Evolutionary conservation across 1,140 invertebrate species (phyloP).

Genomic region (Zophobas atratus): DNA sequence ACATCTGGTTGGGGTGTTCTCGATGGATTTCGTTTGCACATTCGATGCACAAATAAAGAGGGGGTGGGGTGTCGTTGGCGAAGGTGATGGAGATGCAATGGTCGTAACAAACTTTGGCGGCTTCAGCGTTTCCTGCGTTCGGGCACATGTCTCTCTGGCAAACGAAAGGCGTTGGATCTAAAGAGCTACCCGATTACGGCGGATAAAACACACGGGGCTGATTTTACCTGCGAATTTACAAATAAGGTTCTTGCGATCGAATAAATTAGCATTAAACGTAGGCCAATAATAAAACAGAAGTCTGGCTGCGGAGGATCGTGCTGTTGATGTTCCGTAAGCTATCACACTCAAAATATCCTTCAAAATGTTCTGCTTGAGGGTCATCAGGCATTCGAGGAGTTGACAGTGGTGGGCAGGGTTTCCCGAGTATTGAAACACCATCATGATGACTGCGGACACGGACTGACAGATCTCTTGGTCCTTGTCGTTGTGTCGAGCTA

Average conservation of each 20-base stretch:
- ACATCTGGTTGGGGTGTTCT: constrained; percentile 87
- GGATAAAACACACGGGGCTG: too few relatives aligned
- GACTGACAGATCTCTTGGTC: constrained; percentile 93
- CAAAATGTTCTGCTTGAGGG: constrained; percentile 88
- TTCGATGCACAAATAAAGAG: constrained; percentile 96
- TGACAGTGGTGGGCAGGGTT: constrained; percentile 96
- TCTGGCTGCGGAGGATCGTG: constrained; percentile 94
- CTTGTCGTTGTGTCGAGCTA: constrained; percentile 79
- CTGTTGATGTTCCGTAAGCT: constrained; percentile 94
- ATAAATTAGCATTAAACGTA: constrained; percentile 94
- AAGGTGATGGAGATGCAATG: constrained; percentile 88
- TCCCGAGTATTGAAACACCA: constrained; percentile 96
- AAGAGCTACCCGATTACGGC: too few relatives aligned
- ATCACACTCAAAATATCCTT: constrained; percentile 97
- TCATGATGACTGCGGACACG: constrained; percentile 95
- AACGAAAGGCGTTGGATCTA: constrained; percentile 80
- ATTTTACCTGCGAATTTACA: constrained; percentile 90
- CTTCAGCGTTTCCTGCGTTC: constrained; percentile 87
- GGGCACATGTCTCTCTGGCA: constrained; percentile 91
- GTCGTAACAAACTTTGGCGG: constrained; percentile 93
- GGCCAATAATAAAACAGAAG: constrained; percentile 99
- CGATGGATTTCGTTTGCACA: constrained; percentile 94
- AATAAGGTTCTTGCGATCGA: constrained; percentile 90
- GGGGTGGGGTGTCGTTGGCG: constrained; percentile 90
- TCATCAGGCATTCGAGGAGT: constrained; percentile 95